These are phyloP conservation scores for Drosophila takahashii DNA, from an alignment of 1,140 invertebrate species.

Conservation along the genomic window DNA sequence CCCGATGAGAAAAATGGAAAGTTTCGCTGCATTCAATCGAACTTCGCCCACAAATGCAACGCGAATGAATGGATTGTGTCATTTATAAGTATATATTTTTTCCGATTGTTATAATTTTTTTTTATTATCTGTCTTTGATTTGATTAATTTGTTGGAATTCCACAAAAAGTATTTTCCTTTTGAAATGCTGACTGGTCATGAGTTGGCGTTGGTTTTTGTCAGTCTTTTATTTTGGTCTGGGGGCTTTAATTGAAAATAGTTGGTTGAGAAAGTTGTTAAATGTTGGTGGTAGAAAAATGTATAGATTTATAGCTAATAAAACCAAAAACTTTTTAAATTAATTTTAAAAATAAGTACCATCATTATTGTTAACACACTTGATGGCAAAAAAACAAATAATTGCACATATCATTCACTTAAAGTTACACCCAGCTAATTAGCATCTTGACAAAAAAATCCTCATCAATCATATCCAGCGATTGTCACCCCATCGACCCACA, in stretches of 20 bases:
- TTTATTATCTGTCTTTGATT: slow-evolving; percentile 27
- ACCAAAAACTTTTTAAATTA: too few species aligned
- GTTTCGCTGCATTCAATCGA: slow-evolving; percentile 47
- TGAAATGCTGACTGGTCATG: slow-evolving; percentile 38
- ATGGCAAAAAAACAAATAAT: slow-evolving; percentile 14
- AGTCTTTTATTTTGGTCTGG: slow-evolving; percentile 2
- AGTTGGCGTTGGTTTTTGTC: slow-evolving; percentile 36
- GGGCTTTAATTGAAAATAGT: slow-evolving; percentile 26
- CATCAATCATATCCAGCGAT: slow-evolving; percentile 39
- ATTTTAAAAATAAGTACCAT: background rate
- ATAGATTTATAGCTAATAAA: too few species aligned
- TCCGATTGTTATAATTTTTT: slow-evolving; percentile 20
- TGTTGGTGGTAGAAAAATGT: background rate
- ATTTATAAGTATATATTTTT: slow-evolving; percentile 42
- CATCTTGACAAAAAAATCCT: slow-evolving; percentile 15
- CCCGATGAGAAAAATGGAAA: slow-evolving; percentile 46
- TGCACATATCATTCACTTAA: slow-evolving; percentile 10
- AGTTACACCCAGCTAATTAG: slow-evolving; percentile 36
- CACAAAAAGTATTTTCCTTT: slow-evolving; percentile 33
- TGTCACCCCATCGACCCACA: slow-evolving; percentile 37
- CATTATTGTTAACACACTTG: background rate
- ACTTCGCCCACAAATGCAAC: slow-evolving; percentile 45
- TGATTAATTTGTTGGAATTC: slow-evolving; percentile 44
- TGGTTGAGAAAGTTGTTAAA: slow-evolving; percentile 23
- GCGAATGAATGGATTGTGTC: slow-evolving; percentile 43